Evolutionary conservation across 2,113 vertebrate species (phyloP).

Genomic region (Rhinichthys klamathensis): DNA sequence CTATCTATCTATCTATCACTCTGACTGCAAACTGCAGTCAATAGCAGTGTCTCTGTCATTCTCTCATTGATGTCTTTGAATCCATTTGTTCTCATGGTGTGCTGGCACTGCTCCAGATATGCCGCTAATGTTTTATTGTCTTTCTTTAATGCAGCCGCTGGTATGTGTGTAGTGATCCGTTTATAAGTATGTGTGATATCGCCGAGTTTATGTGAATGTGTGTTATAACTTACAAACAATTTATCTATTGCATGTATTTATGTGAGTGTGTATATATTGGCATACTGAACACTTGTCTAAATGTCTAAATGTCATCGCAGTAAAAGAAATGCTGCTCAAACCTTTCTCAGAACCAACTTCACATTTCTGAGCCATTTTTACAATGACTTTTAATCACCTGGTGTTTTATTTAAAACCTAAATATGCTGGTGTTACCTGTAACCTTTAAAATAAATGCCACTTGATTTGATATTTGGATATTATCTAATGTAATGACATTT

Average conservation of each 20-base stretch:
- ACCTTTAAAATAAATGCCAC: neutral
- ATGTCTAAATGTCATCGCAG: neutral
- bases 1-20: neutral
- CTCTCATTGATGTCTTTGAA: constrained; percentile 13
- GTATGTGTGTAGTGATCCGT: constrained; percentile 1
- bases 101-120: constrained; percentile 25
- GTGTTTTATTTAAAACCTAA: neutral
- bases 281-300: neutral
- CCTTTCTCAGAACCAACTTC: neutral
- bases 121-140: neutral
- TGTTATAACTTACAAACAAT: neutral
- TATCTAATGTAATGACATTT: neutral
- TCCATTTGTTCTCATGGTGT: constrained; percentile 23
- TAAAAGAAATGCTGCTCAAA: neutral
- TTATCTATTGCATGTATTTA: neutral
- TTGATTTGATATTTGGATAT: neutral
- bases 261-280: neutral
- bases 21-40: neutral
- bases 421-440: no score
- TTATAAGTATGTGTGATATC: neutral
- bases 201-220: neutral
- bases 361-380: neutral
- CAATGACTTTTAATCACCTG: neutral
- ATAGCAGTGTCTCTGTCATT: constrained; percentile 38
- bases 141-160: neutral